Evolutionary conservation across 2,888 invertebrate species (phyloP), one percentile per base, ranked within the genome.

Genomic region (Iphiclides podalirius): DNA sequence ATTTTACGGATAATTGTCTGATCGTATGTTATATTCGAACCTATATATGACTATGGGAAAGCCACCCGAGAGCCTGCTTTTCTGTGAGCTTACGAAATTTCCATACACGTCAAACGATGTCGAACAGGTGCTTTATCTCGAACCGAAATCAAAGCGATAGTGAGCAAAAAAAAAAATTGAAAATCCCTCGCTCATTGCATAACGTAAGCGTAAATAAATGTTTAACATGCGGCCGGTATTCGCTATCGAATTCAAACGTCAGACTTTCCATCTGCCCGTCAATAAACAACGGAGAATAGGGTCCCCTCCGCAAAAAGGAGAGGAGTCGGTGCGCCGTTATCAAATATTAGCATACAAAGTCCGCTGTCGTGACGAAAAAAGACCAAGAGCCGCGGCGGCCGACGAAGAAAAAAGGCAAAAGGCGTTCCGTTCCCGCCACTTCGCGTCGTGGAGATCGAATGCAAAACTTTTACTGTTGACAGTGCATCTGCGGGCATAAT

Each of bases 261-360:
- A 50, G 44, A 50, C 40, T 44, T 50, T 45, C 50, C 44, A 39
- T 49, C 39, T 43, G 37, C 46, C 40, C 43, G 43, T 46, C 46
- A 52, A 52, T 52, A 54, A 41, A 51, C 36, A 51, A 40, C 15
- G 39, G 33, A 51, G 45, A 55, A 50, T 45, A 44, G 42, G 40
- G 17, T 15, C 17, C 34, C 17, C 40, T 45, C 47, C 34, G 43
- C 48, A 52, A 54, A 47, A 54, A 53, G 34, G 47, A 55, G 53
- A 55, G 50, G 49, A 52, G 33, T 42, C 17, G 39, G 39, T 50
- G 50, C 53, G 47, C 54, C 60, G 57, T 64, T 69, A 67, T 67
- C 70, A 62, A 65, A 66, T 68, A 75, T 79, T 79, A 74, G 70
- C 75, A 79, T 79, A 77, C 72, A 77, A 75, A 75, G 72, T 76